These are phyloP conservation scores for Tetrax tetrax DNA, from an alignment of 2,113 vertebrate species.

Conservation along the genomic window DNA sequence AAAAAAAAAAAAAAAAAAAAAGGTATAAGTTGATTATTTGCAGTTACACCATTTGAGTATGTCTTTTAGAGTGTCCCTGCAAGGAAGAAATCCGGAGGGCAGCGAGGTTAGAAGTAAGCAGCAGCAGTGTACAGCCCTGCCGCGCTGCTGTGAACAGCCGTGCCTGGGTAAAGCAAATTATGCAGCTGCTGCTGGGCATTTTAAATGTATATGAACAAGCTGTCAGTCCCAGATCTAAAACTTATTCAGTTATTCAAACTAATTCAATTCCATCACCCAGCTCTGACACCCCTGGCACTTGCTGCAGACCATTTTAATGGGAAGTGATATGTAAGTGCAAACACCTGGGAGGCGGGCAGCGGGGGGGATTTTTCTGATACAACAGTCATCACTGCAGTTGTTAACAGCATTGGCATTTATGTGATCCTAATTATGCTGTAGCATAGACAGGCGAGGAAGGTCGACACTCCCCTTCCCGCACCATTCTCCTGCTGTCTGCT, in stretches of 20 bases:
- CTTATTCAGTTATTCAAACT: slow-evolving; percentile 59
- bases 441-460: background rate
- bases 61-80: background rate
- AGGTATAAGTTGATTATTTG: background rate
- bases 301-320: slow-evolving; percentile 44
- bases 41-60: background rate
- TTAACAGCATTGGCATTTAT: slow-evolving; percentile 53
- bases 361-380: background rate
- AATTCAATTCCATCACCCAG: slow-evolving; percentile 45
- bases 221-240: slow-evolving; percentile 40
- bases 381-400: slow-evolving; percentile 18
- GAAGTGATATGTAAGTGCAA: slow-evolving; percentile 33
- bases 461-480: background rate
- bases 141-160: fast-evolving
- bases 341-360: background rate
- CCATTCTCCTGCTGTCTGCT: background rate
- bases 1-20: background rate
- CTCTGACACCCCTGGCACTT: background rate
- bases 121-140: background rate
- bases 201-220: slow-evolving; percentile 36
- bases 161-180: background rate
- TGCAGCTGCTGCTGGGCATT: slow-evolving; percentile 35
- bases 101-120: background rate
- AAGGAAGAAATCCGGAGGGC: background rate
- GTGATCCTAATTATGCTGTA: background rate